These are phyloP conservation scores for Latrodectus hesperus DNA, from an alignment of 2,888 invertebrate species.

Conservation along the genomic window DNA sequence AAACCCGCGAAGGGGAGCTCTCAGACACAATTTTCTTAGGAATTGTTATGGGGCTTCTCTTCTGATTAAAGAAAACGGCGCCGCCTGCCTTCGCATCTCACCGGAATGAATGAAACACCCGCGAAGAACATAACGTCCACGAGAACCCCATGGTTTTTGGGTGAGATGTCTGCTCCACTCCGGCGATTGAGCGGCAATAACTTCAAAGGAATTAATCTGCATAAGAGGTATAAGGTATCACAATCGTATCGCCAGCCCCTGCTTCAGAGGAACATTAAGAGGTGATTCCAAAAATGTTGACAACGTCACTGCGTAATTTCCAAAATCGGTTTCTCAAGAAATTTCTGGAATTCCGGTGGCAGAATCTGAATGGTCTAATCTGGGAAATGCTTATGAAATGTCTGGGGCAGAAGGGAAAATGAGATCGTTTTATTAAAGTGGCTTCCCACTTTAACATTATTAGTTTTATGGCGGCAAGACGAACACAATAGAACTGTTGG, in stretches of 20 bases:
- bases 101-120: neutral
- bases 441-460: no score
- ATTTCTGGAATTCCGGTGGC: neutral
- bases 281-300: no score
- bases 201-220: neutral
- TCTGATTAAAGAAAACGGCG: conserved; percentile 3
- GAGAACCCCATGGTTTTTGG: neutral
- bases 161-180: neutral
- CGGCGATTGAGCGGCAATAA: neutral
- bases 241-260: neutral
- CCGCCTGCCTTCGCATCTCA: neutral
- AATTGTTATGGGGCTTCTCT: neutral
- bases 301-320: no score
- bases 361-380: neutral
- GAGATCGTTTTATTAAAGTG: no score
- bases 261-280: neutral
- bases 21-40: neutral
- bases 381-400: neutral
- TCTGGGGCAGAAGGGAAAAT: no score
- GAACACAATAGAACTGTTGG: no score
- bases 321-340: neutral
- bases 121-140: neutral
- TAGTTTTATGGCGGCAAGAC: no score
- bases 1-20: neutral
- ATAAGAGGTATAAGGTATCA: neutral